Evolutionary conservation across 1,140 invertebrate genomes (phyloP), one percentile per base, ranked within the genome.

Genomic region (Lordiphosa collinella): DNA sequence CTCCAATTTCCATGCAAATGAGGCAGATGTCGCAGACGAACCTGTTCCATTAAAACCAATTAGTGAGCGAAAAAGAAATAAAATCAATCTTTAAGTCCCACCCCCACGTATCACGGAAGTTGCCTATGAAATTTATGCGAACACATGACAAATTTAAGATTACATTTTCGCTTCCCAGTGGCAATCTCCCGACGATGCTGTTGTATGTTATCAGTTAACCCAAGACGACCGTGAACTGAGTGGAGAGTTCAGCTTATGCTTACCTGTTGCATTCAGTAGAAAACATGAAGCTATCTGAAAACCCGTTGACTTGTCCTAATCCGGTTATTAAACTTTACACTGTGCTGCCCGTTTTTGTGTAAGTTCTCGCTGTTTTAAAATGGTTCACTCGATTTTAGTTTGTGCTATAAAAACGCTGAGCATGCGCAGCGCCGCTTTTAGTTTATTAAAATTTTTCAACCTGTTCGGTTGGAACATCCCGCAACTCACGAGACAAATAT

Each of bases 241-340:
- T 3, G 11, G 37, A 40, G 53, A 68, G 65, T 68, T 68, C 64
- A 60, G 64, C 18, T 35, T 8, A 14, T n/a, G 22, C 13, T 31
- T 11, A 46, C 12, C n/a, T 25, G 35, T 63, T 67, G 64, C 64
- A 67, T 41, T 67, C 13, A 22, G 7, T 34, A 43, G 25, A 14
- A 18, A 36, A 38, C 35, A 29, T 25, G 22, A 51, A 25, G n/a
- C n/a, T n/a, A n/a, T 50, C 74, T 11, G 29, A 53, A 66, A 46
- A 59, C 70, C 55, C 50, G 64, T 68, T 71, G 55, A 31, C 59
- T 49, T 52, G 32, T 46, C 67, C 49, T 84, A 84, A 84, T 84
- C 78, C 78, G 78, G 78, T 84, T 84, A 73, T 84, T 78, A 84
- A 84, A 84, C 78, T 62, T 72, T 84, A 82, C 78, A 84, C 68